Conservation (phyloP, 1,140 invertebrate genomes). For the Drosophila leontia region DNA sequence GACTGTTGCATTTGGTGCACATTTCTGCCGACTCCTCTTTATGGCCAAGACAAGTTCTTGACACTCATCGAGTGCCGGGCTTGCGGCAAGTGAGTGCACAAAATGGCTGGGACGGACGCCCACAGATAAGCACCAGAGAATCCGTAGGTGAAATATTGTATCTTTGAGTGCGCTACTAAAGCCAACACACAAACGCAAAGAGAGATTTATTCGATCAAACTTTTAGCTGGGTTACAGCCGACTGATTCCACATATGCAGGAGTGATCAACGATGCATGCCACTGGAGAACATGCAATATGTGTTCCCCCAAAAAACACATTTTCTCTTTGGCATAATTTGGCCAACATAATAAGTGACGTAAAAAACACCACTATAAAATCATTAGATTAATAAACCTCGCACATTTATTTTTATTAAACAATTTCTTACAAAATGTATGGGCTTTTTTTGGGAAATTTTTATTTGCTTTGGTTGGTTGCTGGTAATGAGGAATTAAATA, state of each 20-base stretch:
- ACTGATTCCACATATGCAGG: constrained; percentile 63
- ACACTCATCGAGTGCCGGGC: constrained; percentile 53
- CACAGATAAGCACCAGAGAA: constrained; percentile 28
- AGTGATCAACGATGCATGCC: constrained; percentile 71
- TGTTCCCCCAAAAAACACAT: background rate
- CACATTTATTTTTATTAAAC: constrained; percentile 27
- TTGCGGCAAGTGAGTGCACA: constrained; percentile 17
- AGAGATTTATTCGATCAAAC: constrained; percentile 53
- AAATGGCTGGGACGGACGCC: constrained; percentile 58
- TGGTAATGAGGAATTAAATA: constrained; percentile 34
- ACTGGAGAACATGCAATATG: constrained; percentile 43
- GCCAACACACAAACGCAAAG: constrained; percentile 40
- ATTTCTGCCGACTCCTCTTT: constrained; percentile 79
- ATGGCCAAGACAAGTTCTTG: constrained; percentile 82
- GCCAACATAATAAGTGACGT: constrained; percentile 78
- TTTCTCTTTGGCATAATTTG: constrained; percentile 48
- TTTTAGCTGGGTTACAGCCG: constrained; percentile 56
- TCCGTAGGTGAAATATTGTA: constrained; percentile 19
- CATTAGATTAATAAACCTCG: constrained; percentile 36
- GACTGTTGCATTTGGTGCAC: constrained; percentile 71
- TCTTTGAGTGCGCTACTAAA: constrained; percentile 27
- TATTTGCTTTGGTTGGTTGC: constrained; percentile 9
- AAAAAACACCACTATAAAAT: constrained; percentile 49
- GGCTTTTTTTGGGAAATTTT: background rate
- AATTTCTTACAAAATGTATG: constrained; percentile 3